Evolutionary conservation across 1,140 invertebrate species (phyloP).

Genomic region (Drosophila nebulosa): DNA sequence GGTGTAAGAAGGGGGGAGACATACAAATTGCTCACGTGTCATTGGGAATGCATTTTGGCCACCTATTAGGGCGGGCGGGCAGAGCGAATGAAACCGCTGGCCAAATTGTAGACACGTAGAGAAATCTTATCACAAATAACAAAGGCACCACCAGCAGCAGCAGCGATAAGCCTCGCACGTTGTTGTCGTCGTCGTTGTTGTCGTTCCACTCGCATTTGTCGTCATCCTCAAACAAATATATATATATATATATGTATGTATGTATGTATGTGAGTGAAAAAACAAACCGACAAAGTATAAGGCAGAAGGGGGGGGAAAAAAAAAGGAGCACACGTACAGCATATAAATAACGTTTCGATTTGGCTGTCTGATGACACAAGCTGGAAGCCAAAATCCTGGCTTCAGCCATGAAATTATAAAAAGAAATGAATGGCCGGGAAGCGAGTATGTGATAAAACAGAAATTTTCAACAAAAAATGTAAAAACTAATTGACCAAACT

Average conservation of each 20-base stretch:
- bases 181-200: constrained; percentile 62
- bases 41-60: neutral
- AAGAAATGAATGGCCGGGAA: constrained; percentile 2
- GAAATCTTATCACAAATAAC: constrained; percentile 68
- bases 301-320: neutral
- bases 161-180: constrained; percentile 71
- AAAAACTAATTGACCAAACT: neutral
- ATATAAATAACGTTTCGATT: constrained; percentile 78
- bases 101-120: constrained; percentile 71
- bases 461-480: neutral
- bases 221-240: constrained; percentile 51
- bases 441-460: neutral
- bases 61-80: neutral
- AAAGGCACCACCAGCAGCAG: constrained; percentile 33
- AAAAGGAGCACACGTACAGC: constrained; percentile 55
- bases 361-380: constrained; percentile 65
- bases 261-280: neutral
- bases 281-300: neutral
- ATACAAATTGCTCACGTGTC: neutral
- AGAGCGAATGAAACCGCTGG: constrained; percentile 42
- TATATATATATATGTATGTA: too few relatives aligned
- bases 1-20: neutral
- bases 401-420: constrained; percentile 1
- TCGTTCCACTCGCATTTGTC: constrained; percentile 72
- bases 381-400: constrained; percentile 43